These are phyloP conservation scores for Diorhabda elongata DNA, from an alignment of 1,140 invertebrate genomes.

Conservation along the genomic window DNA sequence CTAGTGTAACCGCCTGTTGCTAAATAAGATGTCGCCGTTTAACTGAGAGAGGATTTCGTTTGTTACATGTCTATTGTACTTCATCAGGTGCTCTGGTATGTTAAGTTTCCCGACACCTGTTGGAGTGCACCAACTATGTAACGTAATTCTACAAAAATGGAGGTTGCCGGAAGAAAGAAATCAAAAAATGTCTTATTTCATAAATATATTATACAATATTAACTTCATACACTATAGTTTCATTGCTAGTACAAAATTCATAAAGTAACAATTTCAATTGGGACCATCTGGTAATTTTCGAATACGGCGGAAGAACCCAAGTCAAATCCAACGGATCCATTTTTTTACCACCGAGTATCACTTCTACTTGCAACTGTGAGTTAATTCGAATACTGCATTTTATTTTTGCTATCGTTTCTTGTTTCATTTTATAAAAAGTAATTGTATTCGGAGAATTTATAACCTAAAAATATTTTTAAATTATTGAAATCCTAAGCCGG, in stretches of 20 bases:
- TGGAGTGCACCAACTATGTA: constrained; percentile 86
- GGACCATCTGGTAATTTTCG: constrained; percentile 22
- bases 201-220: constrained; percentile 3
- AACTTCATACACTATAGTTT: no score
- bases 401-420: constrained; percentile 5
- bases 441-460: background rate
- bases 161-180: no score
- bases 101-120: constrained; percentile 84
- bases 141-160: constrained; percentile 24
- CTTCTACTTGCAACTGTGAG: constrained; percentile 9
- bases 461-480: background rate
- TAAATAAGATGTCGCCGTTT: background rate
- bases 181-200: no score
- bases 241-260: constrained; percentile 4
- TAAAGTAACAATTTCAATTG: constrained; percentile 15
- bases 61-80: constrained; percentile 93
- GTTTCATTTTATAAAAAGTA: constrained; percentile 8
- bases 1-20: constrained; percentile 21
- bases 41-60: constrained; percentile 19
- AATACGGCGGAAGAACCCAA: constrained; percentile 14
- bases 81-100: constrained; percentile 97
- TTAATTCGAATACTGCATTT: constrained; percentile 18
- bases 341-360: constrained; percentile 3
- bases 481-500: no score
- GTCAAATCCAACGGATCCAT: constrained; percentile 21